phyloP scores from a whole-genome alignment of 2,113 vertebrate species.

The Dinomys branickii region DNA sequence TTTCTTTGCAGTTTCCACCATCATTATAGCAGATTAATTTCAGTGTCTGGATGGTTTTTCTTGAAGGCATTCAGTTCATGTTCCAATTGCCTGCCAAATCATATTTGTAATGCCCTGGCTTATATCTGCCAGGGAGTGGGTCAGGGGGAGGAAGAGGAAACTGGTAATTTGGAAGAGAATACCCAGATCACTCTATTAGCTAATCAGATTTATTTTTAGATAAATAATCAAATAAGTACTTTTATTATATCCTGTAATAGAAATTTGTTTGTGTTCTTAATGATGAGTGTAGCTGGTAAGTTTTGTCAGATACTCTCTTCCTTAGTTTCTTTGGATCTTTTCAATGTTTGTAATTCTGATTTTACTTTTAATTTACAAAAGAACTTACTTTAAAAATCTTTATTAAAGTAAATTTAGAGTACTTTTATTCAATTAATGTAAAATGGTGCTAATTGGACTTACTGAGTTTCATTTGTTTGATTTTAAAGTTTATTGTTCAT shows the following conservation, averaged over 20 bases:
- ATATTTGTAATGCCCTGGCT: slow-evolving; percentile 29
- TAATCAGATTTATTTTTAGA: slow-evolving; percentile 57
- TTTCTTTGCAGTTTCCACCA: slow-evolving; percentile 1
- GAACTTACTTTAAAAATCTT: slow-evolving; percentile 37
- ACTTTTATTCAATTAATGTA: slow-evolving; percentile 44
- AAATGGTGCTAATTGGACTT: slow-evolving; percentile 23
- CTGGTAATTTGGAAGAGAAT: slow-evolving; percentile 65
- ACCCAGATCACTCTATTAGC: slow-evolving; percentile 51
- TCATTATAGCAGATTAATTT: slow-evolving; percentile 1
- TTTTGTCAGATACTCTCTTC: slow-evolving; percentile 14
- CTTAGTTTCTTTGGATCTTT: slow-evolving; percentile 53
- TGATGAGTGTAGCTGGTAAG: background rate
- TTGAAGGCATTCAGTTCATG: slow-evolving; percentile 51
- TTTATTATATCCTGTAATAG: slow-evolving; percentile 27
- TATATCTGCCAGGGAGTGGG: slow-evolving; percentile 11
- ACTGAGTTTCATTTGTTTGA: slow-evolving; percentile 28
- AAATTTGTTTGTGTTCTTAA: slow-evolving; percentile 50
- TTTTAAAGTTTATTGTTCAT: slow-evolving; percentile 3
- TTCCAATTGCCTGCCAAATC: slow-evolving; percentile 5
- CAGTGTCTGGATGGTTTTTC: background rate
- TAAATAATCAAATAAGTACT: slow-evolving; percentile 67
- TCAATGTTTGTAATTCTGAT: slow-evolving; percentile 39
- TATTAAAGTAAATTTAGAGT: slow-evolving; percentile 8
- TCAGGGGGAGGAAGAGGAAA: background rate
- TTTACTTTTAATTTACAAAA: slow-evolving; percentile 51